Evolutionary conservation across 23 tunicate species (phyloP).

Genomic region (Ciona savignyi): DNA sequence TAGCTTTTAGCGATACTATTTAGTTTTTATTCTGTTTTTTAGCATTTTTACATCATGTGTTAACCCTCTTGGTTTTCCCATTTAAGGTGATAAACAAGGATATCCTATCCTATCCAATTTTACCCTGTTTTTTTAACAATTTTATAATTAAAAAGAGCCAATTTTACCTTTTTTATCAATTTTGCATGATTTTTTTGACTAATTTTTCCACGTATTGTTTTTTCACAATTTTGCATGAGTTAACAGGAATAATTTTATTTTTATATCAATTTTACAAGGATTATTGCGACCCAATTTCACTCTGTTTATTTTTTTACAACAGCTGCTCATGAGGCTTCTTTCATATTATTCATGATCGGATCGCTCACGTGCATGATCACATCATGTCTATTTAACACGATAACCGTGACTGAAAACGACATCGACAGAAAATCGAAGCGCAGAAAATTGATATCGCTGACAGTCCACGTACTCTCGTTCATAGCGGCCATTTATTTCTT

Average conservation of each 20-base stretch:
- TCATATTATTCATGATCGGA: slow-evolving; percentile 32
- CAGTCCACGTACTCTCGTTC: slow-evolving; percentile 24
- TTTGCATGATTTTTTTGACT: too few relatives aligned
- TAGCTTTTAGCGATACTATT: too few relatives aligned
- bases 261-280: too few relatives aligned
- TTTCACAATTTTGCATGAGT: background rate
- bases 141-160: too few relatives aligned
- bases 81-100: too few relatives aligned
- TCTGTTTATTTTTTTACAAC: background rate
- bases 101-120: too few relatives aligned
- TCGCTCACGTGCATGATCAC: slow-evolving; percentile 32
- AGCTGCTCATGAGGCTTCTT: slow-evolving; percentile 34
- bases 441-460: background rate
- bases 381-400: slow-evolving; percentile 9
- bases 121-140: too few relatives aligned
- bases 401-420: background rate
- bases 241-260: slow-evolving; percentile 1
- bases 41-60: too few relatives aligned
- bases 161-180: too few relatives aligned
- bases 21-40: too few relatives aligned
- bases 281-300: background rate
- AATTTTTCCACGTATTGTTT: background rate
- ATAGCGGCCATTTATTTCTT: slow-evolving; percentile 18
- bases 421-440: slow-evolving; percentile 1
- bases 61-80: too few relatives aligned